Conservation (phyloP, 2,113 vertebrate genomes). For the Stigmatopora argus region DNA sequence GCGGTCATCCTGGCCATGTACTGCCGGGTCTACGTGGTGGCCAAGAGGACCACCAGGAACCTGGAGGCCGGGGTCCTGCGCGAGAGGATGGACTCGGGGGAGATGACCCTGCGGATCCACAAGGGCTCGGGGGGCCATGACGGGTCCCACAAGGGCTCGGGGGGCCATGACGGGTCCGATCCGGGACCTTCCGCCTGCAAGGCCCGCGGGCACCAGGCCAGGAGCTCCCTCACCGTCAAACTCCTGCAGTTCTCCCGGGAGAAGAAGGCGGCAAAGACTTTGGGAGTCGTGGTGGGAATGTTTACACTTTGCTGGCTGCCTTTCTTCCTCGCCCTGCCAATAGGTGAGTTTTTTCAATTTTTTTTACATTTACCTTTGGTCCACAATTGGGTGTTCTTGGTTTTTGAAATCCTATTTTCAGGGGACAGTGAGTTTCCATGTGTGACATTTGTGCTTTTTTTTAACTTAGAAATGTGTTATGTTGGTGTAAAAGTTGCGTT, state of each 20-base stretch:
- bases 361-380: no score
- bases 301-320: slow-evolving; percentile 92
- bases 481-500: background rate
- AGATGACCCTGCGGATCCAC: slow-evolving; percentile 91
- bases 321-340: slow-evolving; percentile 88
- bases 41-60: slow-evolving; percentile 93
- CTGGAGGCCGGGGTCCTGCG: slow-evolving; percentile 93
- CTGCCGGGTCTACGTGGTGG: slow-evolving; percentile 89
- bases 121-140: slow-evolving; percentile 83
- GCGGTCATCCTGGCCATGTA: slow-evolving; percentile 93
- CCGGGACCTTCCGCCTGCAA: slow-evolving; percentile 63
- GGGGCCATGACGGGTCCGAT: slow-evolving; percentile 72
- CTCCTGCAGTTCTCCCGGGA: slow-evolving; percentile 91
- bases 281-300: slow-evolving; percentile 93
- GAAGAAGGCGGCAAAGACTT: slow-evolving; percentile 92
- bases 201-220: slow-evolving; percentile 76
- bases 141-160: slow-evolving; percentile 72
- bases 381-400: background rate
- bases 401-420: background rate
- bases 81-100: slow-evolving; percentile 88
- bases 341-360: slow-evolving; percentile 77
- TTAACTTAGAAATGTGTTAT: background rate
- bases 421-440: no score
- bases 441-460: no score
- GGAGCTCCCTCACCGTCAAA: slow-evolving; percentile 87